These are phyloP conservation scores for Lepus timidus DNA, from an alignment of 2,113 vertebrate genomes.

Conservation along the genomic window DNA sequence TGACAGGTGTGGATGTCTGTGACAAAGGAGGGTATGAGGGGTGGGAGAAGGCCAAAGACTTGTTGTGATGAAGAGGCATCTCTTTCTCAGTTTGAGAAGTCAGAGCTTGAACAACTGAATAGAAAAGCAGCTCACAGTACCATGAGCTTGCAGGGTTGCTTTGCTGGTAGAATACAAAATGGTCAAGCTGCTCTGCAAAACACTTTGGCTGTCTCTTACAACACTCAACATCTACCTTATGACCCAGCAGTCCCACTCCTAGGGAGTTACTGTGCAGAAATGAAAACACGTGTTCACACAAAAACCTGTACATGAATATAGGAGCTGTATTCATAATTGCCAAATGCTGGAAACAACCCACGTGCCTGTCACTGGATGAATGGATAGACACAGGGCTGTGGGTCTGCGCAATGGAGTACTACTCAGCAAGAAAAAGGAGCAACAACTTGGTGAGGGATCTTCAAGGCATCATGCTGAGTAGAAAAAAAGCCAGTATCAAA, in stretches of 20 bases:
- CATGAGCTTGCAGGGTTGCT: neutral
- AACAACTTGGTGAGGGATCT: neutral
- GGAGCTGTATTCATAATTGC: conserved; percentile 58
- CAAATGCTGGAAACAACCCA: neutral
- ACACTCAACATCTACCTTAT: conserved; percentile 9
- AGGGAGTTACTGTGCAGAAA: conserved; percentile 46
- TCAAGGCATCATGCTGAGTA: neutral
- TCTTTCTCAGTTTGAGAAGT: neutral
- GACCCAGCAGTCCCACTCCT: neutral
- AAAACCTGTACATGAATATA: neutral
- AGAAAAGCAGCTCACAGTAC: neutral
- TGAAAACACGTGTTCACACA: conserved; percentile 30
- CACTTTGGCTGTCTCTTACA: conserved; percentile 7
- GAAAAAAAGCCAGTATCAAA: neutral
- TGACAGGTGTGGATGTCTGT: neutral
- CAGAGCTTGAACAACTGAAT: conserved; percentile 15
- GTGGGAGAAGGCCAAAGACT: neutral
- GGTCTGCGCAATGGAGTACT: neutral
- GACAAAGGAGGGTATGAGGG: neutral
- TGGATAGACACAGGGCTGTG: neutral
- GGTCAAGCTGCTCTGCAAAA: neutral
- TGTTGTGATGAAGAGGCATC: neutral
- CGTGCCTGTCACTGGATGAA: neutral
- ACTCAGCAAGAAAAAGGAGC: neutral
- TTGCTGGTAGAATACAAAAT: conserved; percentile 58